Percentiles rank a stretch among this genome's conserved stretches.
Evolutionary conservation across 2,113 vertebrate genomes (phyloP).

Genomic region (Hemichromis elongatus): DNA sequence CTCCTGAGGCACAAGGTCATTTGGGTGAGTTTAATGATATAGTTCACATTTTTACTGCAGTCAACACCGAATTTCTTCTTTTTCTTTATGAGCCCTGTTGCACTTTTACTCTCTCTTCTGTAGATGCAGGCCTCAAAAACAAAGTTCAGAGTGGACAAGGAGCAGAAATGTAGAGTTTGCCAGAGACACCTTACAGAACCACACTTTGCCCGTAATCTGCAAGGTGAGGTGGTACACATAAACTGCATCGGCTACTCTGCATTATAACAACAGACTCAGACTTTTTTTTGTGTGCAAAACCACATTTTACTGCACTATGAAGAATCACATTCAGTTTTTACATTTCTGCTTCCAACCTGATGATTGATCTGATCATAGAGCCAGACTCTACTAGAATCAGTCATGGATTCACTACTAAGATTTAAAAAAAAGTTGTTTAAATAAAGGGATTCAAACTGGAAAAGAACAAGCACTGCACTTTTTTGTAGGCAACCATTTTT

Average conservation of each 20-base stretch:
- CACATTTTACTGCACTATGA: background rate
- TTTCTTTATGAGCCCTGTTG: background rate
- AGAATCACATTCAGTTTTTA: slow-evolving; percentile 9
- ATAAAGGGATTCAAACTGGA: slow-evolving; percentile 44
- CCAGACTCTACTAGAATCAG: slow-evolving; percentile 21
- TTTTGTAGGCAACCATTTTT: slow-evolving; percentile 41
- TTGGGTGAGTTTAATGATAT: slow-evolving; percentile 52
- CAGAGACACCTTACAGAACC: slow-evolving; percentile 36
- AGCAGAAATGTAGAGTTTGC: slow-evolving; percentile 50
- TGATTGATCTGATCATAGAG: slow-evolving; percentile 11
- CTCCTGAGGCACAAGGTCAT: slow-evolving; percentile 50
- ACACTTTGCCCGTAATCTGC: slow-evolving; percentile 40
- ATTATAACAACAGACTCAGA: background rate
- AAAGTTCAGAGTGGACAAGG: slow-evolving; percentile 47
- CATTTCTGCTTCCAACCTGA: slow-evolving; percentile 1
- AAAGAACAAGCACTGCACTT: slow-evolving; percentile 41
- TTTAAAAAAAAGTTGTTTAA: slow-evolving; percentile 41
- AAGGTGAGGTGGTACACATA: slow-evolving; percentile 57
- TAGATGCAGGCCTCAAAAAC: slow-evolving; percentile 55
- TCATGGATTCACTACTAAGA: slow-evolving; percentile 35
- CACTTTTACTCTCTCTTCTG: background rate
- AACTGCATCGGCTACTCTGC: slow-evolving; percentile 20
- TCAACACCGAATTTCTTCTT: background rate
- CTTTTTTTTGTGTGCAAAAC: background rate
- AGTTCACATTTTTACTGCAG: background rate